Conservation (phyloP, 2,888 invertebrate species). For the Diarsia rubi region DNA sequence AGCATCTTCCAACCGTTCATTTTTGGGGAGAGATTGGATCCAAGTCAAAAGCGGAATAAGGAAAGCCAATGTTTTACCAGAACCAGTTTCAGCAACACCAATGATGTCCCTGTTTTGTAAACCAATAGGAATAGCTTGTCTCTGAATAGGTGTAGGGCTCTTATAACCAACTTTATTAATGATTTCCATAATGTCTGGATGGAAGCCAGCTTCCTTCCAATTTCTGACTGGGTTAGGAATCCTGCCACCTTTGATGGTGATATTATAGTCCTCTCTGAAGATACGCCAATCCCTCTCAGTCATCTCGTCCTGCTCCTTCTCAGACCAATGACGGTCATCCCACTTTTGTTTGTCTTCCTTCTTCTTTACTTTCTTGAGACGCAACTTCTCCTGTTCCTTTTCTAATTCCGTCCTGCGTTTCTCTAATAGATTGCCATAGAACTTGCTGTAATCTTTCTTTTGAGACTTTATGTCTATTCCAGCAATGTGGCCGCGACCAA, state of each 20-base stretch:
- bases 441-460: conserved; percentile 98
- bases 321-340: conserved; percentile 99
- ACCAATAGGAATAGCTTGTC: conserved; percentile 99
- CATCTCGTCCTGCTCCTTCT: conserved; percentile 98
- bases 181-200: conserved; percentile 97
- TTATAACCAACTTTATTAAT: conserved; percentile 98
- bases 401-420: conserved; percentile 98
- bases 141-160: conserved; percentile 99
- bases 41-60: conserved; percentile 98
- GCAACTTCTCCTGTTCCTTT: conserved; percentile 98
- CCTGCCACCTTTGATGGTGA: conserved; percentile 98
- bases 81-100: conserved; percentile 99
- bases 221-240: conserved; percentile 98
- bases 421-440: conserved; percentile 98
- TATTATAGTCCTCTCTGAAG: conserved; percentile 99
- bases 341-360: conserved; percentile 99
- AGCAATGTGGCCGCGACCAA: conserved; percentile 99
- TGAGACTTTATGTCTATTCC: conserved; percentile 99
- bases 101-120: conserved; percentile 98
- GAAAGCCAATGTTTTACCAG: conserved; percentile 99
- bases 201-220: conserved; percentile 98
- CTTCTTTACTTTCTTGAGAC: conserved; percentile 97
- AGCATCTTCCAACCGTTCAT: conserved; percentile 96
- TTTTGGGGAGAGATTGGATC: conserved; percentile 99
- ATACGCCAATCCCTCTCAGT: conserved; percentile 99